Base-by-base conservation (phyloP, 2,113 vertebrate species). In the Barnardius zonarius region DNA sequence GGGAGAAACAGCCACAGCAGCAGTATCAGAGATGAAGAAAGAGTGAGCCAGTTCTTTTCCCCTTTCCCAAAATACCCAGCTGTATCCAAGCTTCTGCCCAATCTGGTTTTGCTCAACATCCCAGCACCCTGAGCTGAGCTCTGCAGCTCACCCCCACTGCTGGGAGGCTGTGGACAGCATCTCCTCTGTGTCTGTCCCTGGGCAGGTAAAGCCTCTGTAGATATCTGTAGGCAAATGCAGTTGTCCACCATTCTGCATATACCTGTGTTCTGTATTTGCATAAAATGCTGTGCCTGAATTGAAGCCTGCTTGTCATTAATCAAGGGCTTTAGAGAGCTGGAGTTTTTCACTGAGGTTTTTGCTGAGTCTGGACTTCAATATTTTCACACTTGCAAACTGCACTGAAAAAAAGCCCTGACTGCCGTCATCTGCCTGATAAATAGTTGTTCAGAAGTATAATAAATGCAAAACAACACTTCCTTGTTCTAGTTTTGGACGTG, bases 271-370 rank as follows among this genome's bases (percentile, higher is more conserved):
- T 59, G 28, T 57, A 55, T 87, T 57, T 91, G 57, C 57, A 70
- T 83, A 79, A 84, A 80, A 85, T 57, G 41, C 63, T 14, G 5
- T 41, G 78, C 77, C 35, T 69, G 52, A 92, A 79, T 46, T 57
- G 57, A 93, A 95, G 94, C 75, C 91, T 95, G 86, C 74, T 57
- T 82, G 70, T 79, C 81, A 59, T 93, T 89, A 84, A 92, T 93
- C 92, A 91, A 80, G 52, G 64, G 69, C 41, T 92, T 93, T 72
- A 77, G 88, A 27, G 72, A 88, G 77, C 37, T 88, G 37, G 33
- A 75, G 23, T 57, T 92, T 84, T 73, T 89, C 80, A 48, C 20
- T 43, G 48, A 84, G 62, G n/a, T 59, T 92, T 96, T 76, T 91
- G 69, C 87, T 57, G 70, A 96, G 86, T 33, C n/a, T 27, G 63